Percentiles rank a stretch among this genome's conserved stretches.
These are phyloP conservation scores for Habropoda laboriosa DNA, from an alignment of 1,140 invertebrate genomes.

Conservation along the genomic window DNA sequence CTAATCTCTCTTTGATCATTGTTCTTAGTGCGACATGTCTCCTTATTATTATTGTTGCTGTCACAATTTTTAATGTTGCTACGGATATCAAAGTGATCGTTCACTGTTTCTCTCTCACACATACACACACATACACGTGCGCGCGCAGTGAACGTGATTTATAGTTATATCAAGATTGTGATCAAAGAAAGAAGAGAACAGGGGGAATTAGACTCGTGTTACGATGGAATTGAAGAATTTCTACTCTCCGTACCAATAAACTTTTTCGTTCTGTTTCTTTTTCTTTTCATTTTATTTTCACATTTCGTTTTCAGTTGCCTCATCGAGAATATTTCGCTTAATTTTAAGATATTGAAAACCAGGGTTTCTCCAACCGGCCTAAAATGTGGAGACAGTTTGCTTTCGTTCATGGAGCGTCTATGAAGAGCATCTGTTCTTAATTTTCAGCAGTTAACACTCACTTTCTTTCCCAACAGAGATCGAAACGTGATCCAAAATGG, in stretches of 20 bases:
- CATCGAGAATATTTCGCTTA: background rate
- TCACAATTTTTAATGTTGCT: conserved; percentile 35
- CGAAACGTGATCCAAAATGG: background rate
- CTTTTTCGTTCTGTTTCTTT: background rate
- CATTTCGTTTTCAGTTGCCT: background rate
- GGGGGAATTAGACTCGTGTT: background rate
- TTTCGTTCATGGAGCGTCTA: background rate
- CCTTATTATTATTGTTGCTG: conserved; percentile 24
- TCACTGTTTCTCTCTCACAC: no score
- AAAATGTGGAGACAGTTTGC: background rate
- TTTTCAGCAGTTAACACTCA: background rate
- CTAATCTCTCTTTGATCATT: conserved; percentile 2
- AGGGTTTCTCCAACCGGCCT: conserved; percentile 24
- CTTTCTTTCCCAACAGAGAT: background rate
- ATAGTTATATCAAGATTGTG: background rate
- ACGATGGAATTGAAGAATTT: conserved; percentile 21
- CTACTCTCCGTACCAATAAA: background rate
- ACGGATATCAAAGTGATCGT: background rate
- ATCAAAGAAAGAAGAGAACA: background rate
- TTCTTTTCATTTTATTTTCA: background rate
- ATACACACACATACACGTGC: background rate
- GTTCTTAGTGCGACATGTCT: background rate
- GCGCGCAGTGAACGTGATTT: background rate
- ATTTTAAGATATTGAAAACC: background rate
- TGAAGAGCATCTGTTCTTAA: background rate